Conservation (phyloP, 2,888 invertebrate species). For the Drosophila buzzatii region DNA sequence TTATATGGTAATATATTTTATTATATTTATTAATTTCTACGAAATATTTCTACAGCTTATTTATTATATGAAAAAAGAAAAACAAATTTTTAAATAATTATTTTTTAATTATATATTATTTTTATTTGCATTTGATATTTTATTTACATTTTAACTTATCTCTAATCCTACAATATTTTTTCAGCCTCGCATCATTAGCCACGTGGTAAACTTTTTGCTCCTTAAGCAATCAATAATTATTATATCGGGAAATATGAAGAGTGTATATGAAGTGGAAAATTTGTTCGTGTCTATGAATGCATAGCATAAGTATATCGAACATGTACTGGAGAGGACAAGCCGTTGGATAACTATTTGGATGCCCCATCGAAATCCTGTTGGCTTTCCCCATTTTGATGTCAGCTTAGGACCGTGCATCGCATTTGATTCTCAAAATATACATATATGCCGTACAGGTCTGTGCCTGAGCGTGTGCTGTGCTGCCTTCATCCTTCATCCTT, state of each 20-base stretch:
- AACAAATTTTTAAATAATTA: background rate
- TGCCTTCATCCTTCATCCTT: too few relatives aligned
- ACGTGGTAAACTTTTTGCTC: background rate
- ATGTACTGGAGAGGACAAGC: background rate
- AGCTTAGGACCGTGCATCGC: constrained; percentile 45
- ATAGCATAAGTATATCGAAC: background rate
- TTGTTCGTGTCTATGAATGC: background rate
- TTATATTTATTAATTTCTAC: too few relatives aligned
- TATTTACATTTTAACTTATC: background rate
- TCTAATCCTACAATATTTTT: background rate
- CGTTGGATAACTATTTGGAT: constrained; percentile 37
- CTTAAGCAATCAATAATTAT: background rate
- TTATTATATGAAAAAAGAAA: background rate
- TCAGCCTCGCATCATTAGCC: background rate
- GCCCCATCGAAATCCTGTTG: constrained; percentile 44
- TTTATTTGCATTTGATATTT: too few relatives aligned
- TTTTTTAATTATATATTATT: background rate
- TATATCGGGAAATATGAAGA: background rate
- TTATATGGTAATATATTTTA: background rate
- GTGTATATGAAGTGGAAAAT: background rate
- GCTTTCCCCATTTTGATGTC: constrained; percentile 47
- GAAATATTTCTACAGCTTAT: too few relatives aligned
- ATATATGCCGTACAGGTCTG: constrained; percentile 22
- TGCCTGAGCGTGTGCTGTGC: too few relatives aligned
- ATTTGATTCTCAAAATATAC: constrained; percentile 39